Conservation (phyloP, 1,140 invertebrate genomes). For the Drosophila lacertosa region DNA sequence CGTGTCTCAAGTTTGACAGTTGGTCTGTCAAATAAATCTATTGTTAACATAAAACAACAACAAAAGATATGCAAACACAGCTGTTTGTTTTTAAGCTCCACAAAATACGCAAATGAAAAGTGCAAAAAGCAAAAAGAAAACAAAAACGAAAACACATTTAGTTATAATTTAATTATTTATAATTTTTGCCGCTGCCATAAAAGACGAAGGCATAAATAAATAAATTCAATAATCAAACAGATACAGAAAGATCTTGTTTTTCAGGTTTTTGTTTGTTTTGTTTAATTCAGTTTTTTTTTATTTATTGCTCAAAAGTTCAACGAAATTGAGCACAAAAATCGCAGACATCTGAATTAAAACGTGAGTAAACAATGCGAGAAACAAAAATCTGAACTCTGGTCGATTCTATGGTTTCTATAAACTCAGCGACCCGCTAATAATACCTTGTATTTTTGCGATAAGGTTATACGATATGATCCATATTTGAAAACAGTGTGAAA, state of each 20-base stretch:
- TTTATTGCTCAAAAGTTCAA: constrained; percentile 65
- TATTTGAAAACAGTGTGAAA: background rate
- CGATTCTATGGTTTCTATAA: constrained; percentile 13
- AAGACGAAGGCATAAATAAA: constrained; percentile 49
- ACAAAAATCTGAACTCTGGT: constrained; percentile 24
- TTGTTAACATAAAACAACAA: constrained; percentile 16
- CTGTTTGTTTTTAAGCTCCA: constrained; percentile 47
- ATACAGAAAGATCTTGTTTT: constrained; percentile 53
- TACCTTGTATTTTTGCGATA: background rate
- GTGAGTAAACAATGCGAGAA: constrained; percentile 26
- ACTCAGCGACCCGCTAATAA: background rate
- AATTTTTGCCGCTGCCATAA: constrained; percentile 20
- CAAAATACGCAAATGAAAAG: constrained; percentile 10
- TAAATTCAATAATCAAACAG: constrained; percentile 30
- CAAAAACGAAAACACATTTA: constrained; percentile 31
- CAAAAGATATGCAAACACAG: constrained; percentile 59
- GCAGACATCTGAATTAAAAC: constrained; percentile 46
- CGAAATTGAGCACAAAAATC: constrained; percentile 53
- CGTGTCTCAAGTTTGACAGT: constrained; percentile 45
- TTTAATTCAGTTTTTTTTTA: constrained; percentile 58
- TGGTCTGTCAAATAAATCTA: constrained; percentile 59
- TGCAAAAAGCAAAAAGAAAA: constrained; percentile 20
- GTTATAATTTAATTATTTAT: constrained; percentile 56
- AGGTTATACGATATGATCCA: background rate
- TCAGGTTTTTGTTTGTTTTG: constrained; percentile 60